Base-by-base conservation (phyloP, 1,140 invertebrate genomes). In the Listronotus oregonensis region DNA sequence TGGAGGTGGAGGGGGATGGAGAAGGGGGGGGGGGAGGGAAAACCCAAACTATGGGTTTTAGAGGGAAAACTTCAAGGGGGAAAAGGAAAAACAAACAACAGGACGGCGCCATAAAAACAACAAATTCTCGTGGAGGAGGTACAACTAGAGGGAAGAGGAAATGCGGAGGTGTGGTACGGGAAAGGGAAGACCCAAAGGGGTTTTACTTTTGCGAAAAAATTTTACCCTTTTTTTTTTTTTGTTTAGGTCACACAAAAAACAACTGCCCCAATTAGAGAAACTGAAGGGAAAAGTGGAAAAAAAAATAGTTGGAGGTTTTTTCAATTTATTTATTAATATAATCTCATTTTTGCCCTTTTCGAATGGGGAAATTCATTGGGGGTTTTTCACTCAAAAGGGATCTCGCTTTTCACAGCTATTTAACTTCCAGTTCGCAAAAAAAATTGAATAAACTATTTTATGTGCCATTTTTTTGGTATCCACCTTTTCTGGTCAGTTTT, bases 141-240 rank as follows among this genome's bases (percentile, higher is more conserved):
- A 44, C 55, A 8, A 52, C 44, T 3, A 71, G 68, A 64, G 68
- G 57, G n/a, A 75, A 73, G 67, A 63, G 74, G 64, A 78, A 76
- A 69, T 78, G 76, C 65, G 72, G 39, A 64, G 70, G 47, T 78
- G 76, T 62, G 67, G 68, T 21, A 56, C 77, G 67, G 75, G n/a
- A n/a, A 78, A 72, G 75, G 74, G 75, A 70, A 65, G 40, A 14
- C 46, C 10, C 3, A 14, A 11, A n/a, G n/a, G n/a, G n/a, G 12
- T 49, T 14, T n/a, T n/a, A 32, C n/a, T 12, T 40, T 40, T 10
- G 18, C 17, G 21, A 18, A 17, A 32, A n/a, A n/a, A n/a, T n/a
- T n/a, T n/a, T n/a, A n/a, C n/a, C n/a, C n/a, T 18, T 21, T 12
- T 44, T 31, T n/a, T 21, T 11, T 31, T 44, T 44, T 44, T 21